phyloP scores from a whole-genome alignment of 2,797 vertebrate genomes.

The Phyllotis vaccarum region DNA sequence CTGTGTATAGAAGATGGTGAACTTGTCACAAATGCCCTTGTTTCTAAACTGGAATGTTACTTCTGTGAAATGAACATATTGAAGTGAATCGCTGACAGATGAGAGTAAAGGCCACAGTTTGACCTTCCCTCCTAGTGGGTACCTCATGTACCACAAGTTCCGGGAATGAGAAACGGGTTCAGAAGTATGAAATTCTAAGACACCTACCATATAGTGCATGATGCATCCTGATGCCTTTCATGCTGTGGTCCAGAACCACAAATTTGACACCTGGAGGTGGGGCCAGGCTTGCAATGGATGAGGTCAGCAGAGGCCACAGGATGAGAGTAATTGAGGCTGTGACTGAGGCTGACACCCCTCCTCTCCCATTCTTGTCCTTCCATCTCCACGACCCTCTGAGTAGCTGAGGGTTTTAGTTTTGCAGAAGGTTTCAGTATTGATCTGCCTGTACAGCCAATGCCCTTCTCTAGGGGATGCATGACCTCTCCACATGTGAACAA shows the following conservation, averaged over 20 bases:
- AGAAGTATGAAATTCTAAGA: background rate
- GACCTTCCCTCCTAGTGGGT: background rate
- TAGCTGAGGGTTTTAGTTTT: background rate
- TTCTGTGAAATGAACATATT: background rate
- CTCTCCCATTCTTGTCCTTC: background rate
- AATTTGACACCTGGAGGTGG: background rate
- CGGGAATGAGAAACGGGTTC: background rate
- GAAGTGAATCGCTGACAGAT: background rate
- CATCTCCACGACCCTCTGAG: background rate
- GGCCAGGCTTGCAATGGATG: background rate
- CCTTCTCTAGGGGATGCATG: background rate
- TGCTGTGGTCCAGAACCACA: background rate
- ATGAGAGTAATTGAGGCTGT: too few species aligned
- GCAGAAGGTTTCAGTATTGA: background rate
- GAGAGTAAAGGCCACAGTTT: too few species aligned
- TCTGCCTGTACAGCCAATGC: background rate
- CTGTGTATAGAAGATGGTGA: background rate
- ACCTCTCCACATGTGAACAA: background rate
- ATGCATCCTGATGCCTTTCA: background rate
- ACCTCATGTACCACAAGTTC: background rate
- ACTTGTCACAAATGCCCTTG: background rate
- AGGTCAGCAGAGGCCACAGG: background rate
- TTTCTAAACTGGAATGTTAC: background rate
- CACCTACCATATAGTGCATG: background rate
- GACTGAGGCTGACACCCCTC: accelerated